These are phyloP conservation scores for Epinephelus fuscoguttatus DNA, from an alignment of 2,113 vertebrate genomes.

Conservation along the genomic window DNA sequence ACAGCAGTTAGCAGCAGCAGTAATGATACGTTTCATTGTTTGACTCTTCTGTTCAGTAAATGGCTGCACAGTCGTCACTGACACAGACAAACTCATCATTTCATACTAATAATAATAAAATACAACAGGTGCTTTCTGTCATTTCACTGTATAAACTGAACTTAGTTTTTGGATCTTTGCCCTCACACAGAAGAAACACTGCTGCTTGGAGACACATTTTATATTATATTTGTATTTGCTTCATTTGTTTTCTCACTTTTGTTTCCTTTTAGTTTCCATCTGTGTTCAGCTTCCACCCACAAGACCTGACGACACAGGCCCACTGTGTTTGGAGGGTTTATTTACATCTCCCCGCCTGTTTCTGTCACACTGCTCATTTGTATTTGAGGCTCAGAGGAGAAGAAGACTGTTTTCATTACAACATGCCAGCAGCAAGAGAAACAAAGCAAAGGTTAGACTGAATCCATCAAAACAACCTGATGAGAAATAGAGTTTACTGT, in stretches of 20 bases:
- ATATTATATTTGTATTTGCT: not conserved
- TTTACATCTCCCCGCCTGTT: constrained; percentile 12
- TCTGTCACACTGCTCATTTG: constrained; percentile 32
- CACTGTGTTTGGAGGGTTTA: constrained; percentile 29
- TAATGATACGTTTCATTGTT: not conserved
- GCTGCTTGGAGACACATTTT: not conserved
- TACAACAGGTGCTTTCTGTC: not conserved
- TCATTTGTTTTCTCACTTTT: not conserved
- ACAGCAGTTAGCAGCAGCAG: not conserved
- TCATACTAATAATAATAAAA: not conserved
- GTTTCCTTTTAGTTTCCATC: constrained; percentile 43
- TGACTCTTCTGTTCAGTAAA: not conserved
- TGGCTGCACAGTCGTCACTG: not conserved
- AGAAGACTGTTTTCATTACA: constrained; percentile 38
- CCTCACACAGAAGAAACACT: not conserved
- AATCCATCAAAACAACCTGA: constrained; percentile 31
- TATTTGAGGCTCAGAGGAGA: constrained; percentile 36
- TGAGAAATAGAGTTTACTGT: constrained; percentile 19
- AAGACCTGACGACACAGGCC: constrained; percentile 9
- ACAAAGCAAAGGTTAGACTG: constrained; percentile 32
- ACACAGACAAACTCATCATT: not conserved
- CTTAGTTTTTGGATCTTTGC: constrained; percentile 8
- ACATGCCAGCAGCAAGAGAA: constrained; percentile 40
- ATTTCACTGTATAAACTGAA: not conserved
- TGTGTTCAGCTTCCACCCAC: constrained; percentile 34